Percentiles rank a stretch among this genome's conserved stretches.
Evolutionary conservation across 1,140 invertebrate species (phyloP).

Genomic region (Amyelois transitella): DNA sequence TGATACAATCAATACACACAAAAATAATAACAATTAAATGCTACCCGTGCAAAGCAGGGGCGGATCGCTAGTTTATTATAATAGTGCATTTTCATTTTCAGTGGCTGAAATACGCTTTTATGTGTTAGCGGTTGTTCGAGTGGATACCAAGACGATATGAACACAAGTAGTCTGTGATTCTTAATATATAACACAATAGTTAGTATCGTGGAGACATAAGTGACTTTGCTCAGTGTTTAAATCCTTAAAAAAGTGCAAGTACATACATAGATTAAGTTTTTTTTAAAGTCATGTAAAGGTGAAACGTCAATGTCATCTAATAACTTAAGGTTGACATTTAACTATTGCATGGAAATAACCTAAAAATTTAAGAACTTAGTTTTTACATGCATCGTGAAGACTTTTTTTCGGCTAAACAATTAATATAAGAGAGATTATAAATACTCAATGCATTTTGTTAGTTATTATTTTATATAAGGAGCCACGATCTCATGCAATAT

Average conservation of each 20-base stretch:
- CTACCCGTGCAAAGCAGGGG: too few species aligned
- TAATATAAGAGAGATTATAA: constrained; percentile 12
- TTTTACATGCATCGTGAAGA: too few species aligned
- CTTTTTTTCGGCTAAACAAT: too few species aligned
- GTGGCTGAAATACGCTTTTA: constrained; percentile 86
- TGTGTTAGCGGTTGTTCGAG: constrained; percentile 73
- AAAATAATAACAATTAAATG: not conserved
- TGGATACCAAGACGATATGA: not conserved
- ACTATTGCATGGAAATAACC: too few species aligned
- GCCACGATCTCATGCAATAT: not conserved
- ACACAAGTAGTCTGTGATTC: not conserved
- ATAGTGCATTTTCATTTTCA: constrained; percentile 71
- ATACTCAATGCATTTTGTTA: constrained; percentile 22
- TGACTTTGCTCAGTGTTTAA: not conserved
- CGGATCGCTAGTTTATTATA: not conserved
- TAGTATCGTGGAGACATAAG: not conserved
- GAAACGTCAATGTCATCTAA: not conserved
- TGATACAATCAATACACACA: not conserved
- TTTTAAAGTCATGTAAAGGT: not conserved
- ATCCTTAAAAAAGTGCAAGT: not conserved
- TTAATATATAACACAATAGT: not conserved
- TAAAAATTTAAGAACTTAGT: too few species aligned
- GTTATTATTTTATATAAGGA: too few species aligned
- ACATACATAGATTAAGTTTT: not conserved
- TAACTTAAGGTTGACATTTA: too few species aligned